Conservation (phyloP, 2,797 vertebrate species). For the Pseudochromis fuscus region DNA sequence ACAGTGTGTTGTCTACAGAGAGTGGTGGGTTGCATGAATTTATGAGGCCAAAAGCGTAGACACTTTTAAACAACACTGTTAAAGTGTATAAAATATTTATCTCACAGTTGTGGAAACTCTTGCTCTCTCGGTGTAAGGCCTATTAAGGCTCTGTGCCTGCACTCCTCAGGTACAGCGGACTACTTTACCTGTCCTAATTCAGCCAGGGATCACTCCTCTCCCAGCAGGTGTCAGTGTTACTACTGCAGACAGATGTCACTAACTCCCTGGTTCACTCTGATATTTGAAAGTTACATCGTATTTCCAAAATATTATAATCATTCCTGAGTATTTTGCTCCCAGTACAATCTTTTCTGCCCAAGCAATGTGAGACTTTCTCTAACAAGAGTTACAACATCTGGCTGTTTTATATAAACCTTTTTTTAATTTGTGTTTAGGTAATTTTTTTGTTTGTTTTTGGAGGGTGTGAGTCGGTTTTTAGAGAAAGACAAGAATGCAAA, state of each 20-base stretch:
- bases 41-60: conserved; percentile 43
- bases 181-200: conserved; percentile 39
- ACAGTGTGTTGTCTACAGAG: conserved; percentile 31
- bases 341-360: conserved; percentile 3
- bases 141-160: neutral
- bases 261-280: conserved; percentile 12
- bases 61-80: conserved; percentile 52
- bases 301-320: neutral
- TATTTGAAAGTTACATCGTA: conserved; percentile 7
- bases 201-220: conserved; percentile 69
- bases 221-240: conserved; percentile 87
- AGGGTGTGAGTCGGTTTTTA: conserved; percentile 27
- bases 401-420: neutral
- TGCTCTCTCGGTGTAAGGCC: neutral
- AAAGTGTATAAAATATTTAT: conserved; percentile 8
- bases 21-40: conserved; percentile 43
- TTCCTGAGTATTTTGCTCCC: conserved; percentile 38
- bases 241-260: conserved; percentile 58
- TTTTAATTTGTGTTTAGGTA: conserved; percentile 4
- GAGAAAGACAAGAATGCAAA: conserved; percentile 21
- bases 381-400: conserved; percentile 16
- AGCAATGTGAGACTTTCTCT: conserved; percentile 1
- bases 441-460: conserved; percentile 16
- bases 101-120: neutral
- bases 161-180: conserved; percentile 20